phyloP scores from a whole-genome alignment of 2,888 invertebrate genomes.

The Drosophila robusta region DNA sequence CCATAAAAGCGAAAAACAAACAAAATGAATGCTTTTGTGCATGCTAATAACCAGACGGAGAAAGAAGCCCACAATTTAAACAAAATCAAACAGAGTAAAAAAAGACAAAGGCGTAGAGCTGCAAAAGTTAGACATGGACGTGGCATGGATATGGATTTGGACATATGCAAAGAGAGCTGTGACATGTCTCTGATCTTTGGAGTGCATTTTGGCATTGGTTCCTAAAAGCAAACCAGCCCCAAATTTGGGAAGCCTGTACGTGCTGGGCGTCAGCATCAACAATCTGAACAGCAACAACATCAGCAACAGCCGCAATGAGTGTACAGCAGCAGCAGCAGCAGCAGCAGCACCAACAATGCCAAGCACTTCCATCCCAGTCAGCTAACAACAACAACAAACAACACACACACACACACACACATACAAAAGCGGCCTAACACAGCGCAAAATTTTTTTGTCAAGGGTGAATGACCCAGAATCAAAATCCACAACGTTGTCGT shows the following conservation, averaged over 20 bases:
- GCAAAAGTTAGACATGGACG: slow-evolving; percentile 13
- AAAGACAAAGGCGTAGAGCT: slow-evolving; percentile 12
- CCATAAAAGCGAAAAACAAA: slow-evolving; percentile 30
- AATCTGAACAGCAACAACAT: slow-evolving; percentile 43
- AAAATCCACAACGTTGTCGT: slow-evolving; percentile 76
- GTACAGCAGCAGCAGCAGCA: slow-evolving; percentile 34
- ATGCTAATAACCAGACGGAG: slow-evolving; percentile 45
- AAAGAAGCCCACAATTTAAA: slow-evolving; percentile 58
- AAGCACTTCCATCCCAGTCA: slow-evolving; percentile 46
- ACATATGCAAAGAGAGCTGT: slow-evolving; percentile 47
- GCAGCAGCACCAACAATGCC: slow-evolving; percentile 28
- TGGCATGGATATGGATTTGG: slow-evolving; percentile 18
- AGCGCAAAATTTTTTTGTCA: slow-evolving; percentile 77
- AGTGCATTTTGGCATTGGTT: slow-evolving; percentile 60
- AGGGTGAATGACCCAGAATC: slow-evolving; percentile 84
- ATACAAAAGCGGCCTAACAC: slow-evolving; percentile 77
- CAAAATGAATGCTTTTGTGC: slow-evolving; percentile 25
- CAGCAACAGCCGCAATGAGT: slow-evolving; percentile 14
- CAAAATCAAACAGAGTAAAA: slow-evolving; percentile 65
- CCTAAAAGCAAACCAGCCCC: slow-evolving; percentile 41
- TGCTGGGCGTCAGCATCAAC: slow-evolving; percentile 69
- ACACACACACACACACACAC: slow-evolving; percentile 38
- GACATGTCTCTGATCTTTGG: slow-evolving; percentile 60
- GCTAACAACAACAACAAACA: slow-evolving; percentile 11
- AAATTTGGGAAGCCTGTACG: slow-evolving; percentile 70